Evolutionary conservation across 2,888 invertebrate species (phyloP).

Genomic region (Erebia aethiops): DNA sequence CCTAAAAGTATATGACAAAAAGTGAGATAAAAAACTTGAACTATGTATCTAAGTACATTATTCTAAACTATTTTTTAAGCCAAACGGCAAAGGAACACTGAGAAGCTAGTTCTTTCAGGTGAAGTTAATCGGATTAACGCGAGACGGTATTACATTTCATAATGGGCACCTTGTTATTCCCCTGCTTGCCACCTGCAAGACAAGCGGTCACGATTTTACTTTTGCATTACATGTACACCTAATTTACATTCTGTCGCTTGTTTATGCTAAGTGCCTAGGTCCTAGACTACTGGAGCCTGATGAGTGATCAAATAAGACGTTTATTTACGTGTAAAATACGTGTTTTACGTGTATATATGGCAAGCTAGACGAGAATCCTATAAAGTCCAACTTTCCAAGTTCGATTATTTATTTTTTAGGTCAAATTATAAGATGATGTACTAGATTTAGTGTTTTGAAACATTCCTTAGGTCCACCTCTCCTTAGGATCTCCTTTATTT

Average conservation of each 20-base stretch:
- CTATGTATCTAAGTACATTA: neutral
- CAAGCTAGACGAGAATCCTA: too few species aligned
- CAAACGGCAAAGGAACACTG: slow-evolving; percentile 6
- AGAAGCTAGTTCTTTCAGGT: slow-evolving; percentile 2
- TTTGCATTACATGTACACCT: slow-evolving; percentile 18
- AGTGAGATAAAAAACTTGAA: too few species aligned
- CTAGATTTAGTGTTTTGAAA: too few species aligned
- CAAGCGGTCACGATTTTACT: slow-evolving; percentile 18
- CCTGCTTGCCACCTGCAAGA: slow-evolving; percentile 9
- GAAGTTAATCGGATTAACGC: slow-evolving; percentile 33
- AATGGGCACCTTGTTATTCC: slow-evolving; percentile 17
- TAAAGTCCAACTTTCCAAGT: too few species aligned
- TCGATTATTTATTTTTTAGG: too few species aligned
- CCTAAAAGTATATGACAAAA: too few species aligned
- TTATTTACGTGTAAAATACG: too few species aligned
- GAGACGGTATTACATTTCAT: slow-evolving; percentile 31
- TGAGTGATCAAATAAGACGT: neutral
- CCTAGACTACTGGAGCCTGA: neutral
- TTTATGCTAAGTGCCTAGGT: neutral
- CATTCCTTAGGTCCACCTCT: too few species aligned
- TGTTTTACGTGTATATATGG: too few species aligned
- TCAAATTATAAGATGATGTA: too few species aligned
- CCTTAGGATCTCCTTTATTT: too few species aligned
- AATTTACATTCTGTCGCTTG: slow-evolving; percentile 19
- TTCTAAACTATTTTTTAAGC: neutral